phyloP scores from a whole-genome alignment of 2,113 vertebrate genomes.

The Ginglymostoma cirratum region DNA sequence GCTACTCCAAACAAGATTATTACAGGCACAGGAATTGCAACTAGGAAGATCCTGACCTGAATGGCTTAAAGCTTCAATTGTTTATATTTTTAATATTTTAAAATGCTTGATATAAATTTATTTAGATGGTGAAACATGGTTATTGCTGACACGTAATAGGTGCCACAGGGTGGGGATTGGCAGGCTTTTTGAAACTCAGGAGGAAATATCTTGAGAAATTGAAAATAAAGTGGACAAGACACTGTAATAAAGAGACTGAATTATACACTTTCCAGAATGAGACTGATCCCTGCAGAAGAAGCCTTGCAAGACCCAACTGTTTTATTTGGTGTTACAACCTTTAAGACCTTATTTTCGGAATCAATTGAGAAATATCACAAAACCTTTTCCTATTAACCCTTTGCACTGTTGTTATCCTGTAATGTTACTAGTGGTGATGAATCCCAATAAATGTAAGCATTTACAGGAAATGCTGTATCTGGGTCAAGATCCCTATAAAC shows the following conservation, averaged over 20 bases:
- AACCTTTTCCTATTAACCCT: not conserved
- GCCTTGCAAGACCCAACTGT: not conserved
- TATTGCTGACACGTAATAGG: not conserved
- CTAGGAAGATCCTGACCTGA: not conserved
- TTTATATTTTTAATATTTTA: not conserved
- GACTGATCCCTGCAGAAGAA: not conserved
- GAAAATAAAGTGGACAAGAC: not conserved
- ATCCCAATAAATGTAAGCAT: not conserved
- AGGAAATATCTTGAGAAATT: not conserved
- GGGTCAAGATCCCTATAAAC: not conserved
- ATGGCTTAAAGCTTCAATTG: not conserved
- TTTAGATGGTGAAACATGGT: not conserved
- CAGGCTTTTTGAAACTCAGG: not conserved
- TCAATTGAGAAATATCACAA: not conserved
- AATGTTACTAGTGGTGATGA: not conserved
- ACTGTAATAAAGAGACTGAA: not conserved
- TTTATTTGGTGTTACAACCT: not conserved
- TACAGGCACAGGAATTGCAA: not conserved
- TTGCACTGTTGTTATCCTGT: not conserved
- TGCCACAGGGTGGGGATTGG: not conserved
- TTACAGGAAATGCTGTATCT: not conserved
- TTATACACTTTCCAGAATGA: not conserved
- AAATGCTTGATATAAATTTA: not conserved
- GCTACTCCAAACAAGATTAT: not conserved
- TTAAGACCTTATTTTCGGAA: not conserved